Percentiles rank a stretch among this genome's conserved stretches.
Evolutionary conservation across 2,888 invertebrate species (phyloP).

Genomic region (Achlya flavicornis): DNA sequence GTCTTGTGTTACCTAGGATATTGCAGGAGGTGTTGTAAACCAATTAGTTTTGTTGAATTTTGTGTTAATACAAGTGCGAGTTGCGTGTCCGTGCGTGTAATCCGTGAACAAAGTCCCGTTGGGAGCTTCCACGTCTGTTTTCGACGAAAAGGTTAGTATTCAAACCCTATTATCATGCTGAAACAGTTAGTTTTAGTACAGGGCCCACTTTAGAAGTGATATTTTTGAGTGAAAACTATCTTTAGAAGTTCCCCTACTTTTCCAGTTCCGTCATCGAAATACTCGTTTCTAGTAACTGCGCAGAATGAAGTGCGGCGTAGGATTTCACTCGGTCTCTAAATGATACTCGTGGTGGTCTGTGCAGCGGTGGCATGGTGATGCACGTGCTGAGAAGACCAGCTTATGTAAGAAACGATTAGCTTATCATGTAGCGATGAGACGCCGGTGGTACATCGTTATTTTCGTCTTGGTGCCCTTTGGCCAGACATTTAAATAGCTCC

Average conservation of each 20-base stretch:
- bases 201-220: slow-evolving; percentile 23
- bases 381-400: slow-evolving; percentile 54
- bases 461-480: slow-evolving; percentile 54
- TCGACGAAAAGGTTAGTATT: slow-evolving; percentile 70
- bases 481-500: slow-evolving; percentile 54
- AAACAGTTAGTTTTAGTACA: slow-evolving; percentile 8
- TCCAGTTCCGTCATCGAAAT: slow-evolving; percentile 42
- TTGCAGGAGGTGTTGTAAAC: slow-evolving; percentile 72
- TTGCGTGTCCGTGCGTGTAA: slow-evolving; percentile 77
- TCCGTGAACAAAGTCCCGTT: slow-evolving; percentile 73
- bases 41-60: slow-evolving; percentile 64
- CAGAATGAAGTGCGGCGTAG: slow-evolving; percentile 36
- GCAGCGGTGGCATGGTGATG: slow-evolving; percentile 38
- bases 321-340: slow-evolving; percentile 18
- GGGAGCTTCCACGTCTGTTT: slow-evolving; percentile 66
- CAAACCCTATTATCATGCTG: slow-evolving; percentile 8
- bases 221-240: slow-evolving; percentile 27
- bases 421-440: slow-evolving; percentile 48
- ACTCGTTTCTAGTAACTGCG: slow-evolving; percentile 55
- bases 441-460: slow-evolving; percentile 52
- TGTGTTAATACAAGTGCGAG: slow-evolving; percentile 74
- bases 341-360: slow-evolving; percentile 29
- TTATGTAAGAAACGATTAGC: slow-evolving; percentile 69
- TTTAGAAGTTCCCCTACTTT: slow-evolving; percentile 42
- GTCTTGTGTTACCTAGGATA: slow-evolving; percentile 67